Evolutionary conservation across 2,113 vertebrate species (phyloP), one percentile per base, ranked within the genome.

Genomic region (Epinephelus fuscoguttatus): DNA sequence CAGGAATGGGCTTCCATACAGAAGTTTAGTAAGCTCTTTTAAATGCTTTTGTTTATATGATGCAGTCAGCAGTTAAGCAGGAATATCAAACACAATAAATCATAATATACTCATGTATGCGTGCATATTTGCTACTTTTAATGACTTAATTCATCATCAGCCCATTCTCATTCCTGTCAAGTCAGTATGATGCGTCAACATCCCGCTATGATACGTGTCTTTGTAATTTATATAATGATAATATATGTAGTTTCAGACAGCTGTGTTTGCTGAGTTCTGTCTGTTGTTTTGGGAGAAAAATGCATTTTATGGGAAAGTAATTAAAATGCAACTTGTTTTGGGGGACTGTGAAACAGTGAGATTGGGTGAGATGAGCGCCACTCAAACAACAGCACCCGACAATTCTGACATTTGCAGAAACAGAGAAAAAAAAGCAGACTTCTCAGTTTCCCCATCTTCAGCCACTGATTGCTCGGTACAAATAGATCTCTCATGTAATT

Each of bases 401-500:
- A 42, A 75, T 66, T 80, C 23, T 75, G 56, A 30, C 72, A 68
- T 84, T 68, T 81, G 23, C 27, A 79, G 78, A 80, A 84, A 75
- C 57, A 37, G 47, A 67, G 60, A 18, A 17, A 19, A 9, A 42
- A 14, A 25, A 57, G 64, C 69, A 69, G n/a, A 40, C 56, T 21
- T 87, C 49, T 86, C 73, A 57, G 21, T 78, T 86, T 72, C 27
- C 61, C 73, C 50, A 75, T 87, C 30, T 88, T 75, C 77, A 80
- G 49, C 56, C 12, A 2, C 60, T 84, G 87, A 91, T 86, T 91
- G 77, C 81, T 84, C 18, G 53, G 79, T 68, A 61, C 86, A 86
- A 83, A 82, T 50, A 90, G 79, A 88, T 80, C 86, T 69, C 82
- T 79, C 37, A 14, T 86, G 82, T 92, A 90, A 92, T 90, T 89